phyloP scores from a whole-genome alignment of 2,888 invertebrate genomes.

The Agriopis aurantiaria region DNA sequence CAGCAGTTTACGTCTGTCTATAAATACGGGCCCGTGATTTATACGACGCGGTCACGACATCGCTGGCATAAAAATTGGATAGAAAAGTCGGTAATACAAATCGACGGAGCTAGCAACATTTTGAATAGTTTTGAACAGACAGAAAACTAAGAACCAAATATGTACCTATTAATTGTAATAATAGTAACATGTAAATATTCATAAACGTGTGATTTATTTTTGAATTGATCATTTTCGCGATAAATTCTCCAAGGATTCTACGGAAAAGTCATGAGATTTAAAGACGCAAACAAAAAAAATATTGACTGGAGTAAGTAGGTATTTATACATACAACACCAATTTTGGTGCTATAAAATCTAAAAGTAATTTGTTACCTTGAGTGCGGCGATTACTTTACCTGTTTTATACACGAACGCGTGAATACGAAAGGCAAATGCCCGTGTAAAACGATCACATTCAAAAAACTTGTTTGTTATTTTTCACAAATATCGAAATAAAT shows the following conservation, averaged over 20 bases:
- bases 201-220: neutral
- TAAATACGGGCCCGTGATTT: conserved; percentile 70
- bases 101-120: conserved; percentile 50
- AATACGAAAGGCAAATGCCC: conserved; percentile 18
- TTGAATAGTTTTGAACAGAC: conserved; percentile 16
- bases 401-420: neutral
- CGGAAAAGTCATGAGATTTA: neutral
- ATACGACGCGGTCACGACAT: conserved; percentile 63
- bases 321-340: neutral
- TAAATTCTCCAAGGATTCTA: neutral
- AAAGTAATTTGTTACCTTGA: conserved; percentile 7
- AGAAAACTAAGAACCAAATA: too few species aligned
- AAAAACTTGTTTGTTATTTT: conserved; percentile 27
- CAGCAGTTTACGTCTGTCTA: conserved; percentile 66
- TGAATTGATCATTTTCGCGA: neutral
- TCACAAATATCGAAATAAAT: conserved; percentile 35
- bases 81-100: conserved; percentile 48
- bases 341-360: conserved; percentile 5
- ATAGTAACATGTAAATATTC: neutral
- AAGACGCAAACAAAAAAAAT: neutral
- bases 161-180: neutral
- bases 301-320: neutral
- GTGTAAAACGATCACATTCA: conserved; percentile 10
- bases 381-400: conserved; percentile 11
- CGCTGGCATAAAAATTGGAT: conserved; percentile 61